These are phyloP conservation scores for Odontothrips loti DNA, from an alignment of 2,888 invertebrate species.

Conservation along the genomic window DNA sequence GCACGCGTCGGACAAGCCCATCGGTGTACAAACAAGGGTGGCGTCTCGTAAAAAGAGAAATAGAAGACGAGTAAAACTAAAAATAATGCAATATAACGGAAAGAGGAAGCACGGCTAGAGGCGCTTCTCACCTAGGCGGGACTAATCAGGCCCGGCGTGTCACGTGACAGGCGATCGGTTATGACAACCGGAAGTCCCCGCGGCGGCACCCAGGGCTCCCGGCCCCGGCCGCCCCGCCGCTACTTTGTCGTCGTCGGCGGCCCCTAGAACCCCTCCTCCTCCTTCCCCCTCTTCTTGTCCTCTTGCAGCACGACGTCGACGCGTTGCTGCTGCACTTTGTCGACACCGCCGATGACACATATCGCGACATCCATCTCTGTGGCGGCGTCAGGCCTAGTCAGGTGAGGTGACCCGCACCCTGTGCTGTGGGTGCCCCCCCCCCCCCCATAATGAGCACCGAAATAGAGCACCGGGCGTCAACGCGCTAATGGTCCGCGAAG, in stretches of 20 bases:
- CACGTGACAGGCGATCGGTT: background rate
- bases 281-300: no score
- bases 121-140: no score
- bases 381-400: background rate
- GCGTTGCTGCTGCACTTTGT: background rate
- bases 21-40: no score
- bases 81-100: no score
- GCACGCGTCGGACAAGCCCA: no score
- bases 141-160: no score
- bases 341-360: slow-evolving; percentile 8
- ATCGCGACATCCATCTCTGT: background rate
- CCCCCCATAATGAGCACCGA: background rate
- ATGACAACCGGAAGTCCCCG: background rate
- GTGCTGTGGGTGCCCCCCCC: background rate
- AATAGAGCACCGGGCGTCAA: background rate
- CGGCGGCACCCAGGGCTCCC: background rate
- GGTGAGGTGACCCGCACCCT: background rate
- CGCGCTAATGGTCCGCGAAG: background rate
- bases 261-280: no score
- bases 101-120: no score
- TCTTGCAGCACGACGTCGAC: no score
- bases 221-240: background rate
- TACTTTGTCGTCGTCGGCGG: no score
- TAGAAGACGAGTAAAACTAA: no score
- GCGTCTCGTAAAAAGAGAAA: no score